Conservation (phyloP, 2,113 vertebrate genomes). For the Lophochroa leadbeateri region DNA sequence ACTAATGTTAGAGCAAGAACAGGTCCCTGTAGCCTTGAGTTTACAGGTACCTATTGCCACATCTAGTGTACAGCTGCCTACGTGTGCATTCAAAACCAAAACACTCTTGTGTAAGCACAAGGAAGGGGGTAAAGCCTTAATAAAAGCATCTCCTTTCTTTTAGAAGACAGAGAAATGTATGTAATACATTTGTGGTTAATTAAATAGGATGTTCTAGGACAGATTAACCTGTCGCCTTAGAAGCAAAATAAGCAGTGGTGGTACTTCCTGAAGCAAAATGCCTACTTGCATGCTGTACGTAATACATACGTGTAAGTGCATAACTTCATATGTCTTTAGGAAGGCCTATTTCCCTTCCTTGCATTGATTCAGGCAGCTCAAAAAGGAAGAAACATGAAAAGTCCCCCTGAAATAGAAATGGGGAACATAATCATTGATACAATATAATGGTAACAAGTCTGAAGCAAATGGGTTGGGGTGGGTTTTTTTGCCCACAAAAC, state of each 20-base stretch:
- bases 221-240: background rate
- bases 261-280: rapidly evolving
- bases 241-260: background rate
- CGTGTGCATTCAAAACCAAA: background rate
- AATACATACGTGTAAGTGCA: rapidly evolving
- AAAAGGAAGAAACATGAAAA: background rate
- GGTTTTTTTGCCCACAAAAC: background rate
- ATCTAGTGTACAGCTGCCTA: background rate
- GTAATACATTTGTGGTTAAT: background rate
- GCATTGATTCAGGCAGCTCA: background rate
- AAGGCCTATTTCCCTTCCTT: background rate
- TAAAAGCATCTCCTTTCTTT: background rate
- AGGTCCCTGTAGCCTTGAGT: background rate
- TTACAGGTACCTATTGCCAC: background rate
- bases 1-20: background rate
- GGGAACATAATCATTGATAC: background rate
- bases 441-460: background rate
- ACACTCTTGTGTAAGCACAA: background rate
- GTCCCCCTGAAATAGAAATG: background rate
- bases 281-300: background rate
- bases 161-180: background rate
- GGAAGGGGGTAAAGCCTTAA: background rate
- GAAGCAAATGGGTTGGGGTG: background rate
- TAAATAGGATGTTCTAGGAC: background rate
- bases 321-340: rapidly evolving